Evolutionary conservation across 2,888 invertebrate genomes (phyloP), one percentile per base, ranked within the genome.

Genomic region (Petrophora chlorosata): DNA sequence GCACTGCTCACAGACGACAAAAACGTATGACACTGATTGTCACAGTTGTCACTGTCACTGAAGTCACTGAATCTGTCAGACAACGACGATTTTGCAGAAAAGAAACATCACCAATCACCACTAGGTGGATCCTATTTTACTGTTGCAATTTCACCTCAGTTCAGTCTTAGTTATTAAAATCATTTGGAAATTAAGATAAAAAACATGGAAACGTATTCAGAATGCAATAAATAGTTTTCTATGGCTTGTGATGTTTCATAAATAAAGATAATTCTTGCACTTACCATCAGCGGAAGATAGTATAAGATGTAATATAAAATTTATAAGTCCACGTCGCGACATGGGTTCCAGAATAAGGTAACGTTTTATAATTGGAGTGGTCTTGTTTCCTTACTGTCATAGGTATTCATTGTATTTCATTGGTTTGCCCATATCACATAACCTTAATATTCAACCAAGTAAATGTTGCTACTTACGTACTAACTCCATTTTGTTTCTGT

Each of bases 261-360:
- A 80, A 67, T 57, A 69, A 65, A 68, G 48, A 67, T 64, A 64
- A 70, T 65, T 59, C 46, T 47, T 60, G 55, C 42, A 64, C 41
- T 57, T 62, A 61, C 44, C 59, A 54, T 51, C 49, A 59, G 56
- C 58, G 43, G 55, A 51, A 56, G 64, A 61, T 61, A 45, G 65
- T 67, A 53, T 78, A 85, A 82, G 63, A 80, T 80, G 79, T 82
- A 79, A 82, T 70, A 71, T 68, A 73, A 79, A 77, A 71, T 73
- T 71, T 53, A 56, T 64, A 73, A 63, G 56, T 80, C 79, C 83
- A 85, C 82, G 79, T 84, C 74, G 78, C 85, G 83, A 80, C 74
- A 88, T 88, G 88, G 87, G 88, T 85, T 88, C 88, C 80, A 83
- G 88, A 82, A 67, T 88, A 73, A 82, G 88, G 88, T 87, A 82